Evolutionary conservation across 2,888 invertebrate genomes (phyloP), one percentile per base, ranked within the genome.

Genomic region (Rapana venosa): DNA sequence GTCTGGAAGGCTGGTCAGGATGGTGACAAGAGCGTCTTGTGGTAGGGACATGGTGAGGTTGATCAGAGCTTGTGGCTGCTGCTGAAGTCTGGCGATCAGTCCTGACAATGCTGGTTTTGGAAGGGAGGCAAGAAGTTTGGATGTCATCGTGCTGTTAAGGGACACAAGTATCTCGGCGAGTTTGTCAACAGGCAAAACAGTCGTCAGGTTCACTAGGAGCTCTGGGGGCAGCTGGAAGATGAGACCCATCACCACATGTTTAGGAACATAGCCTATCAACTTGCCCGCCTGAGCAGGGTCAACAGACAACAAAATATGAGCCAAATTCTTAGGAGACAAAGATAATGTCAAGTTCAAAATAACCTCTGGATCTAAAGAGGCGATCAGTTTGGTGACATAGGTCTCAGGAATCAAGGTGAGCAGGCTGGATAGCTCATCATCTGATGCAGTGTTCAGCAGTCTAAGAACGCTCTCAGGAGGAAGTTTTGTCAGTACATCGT

Each of bases 11-110:
- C 17, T n/a, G 35, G 58, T 66, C 30, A 88, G 83, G 26, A 88
- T n/a, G n/a, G 35, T 35, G 20, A 36, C 88, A n/a, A 88, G 83
- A 22, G 81, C 88, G n/a, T 83, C 66, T 20, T 56, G 66, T 11
- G 81, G 83, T 35, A 88, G 47, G 15, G 81, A 32, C 61, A 88
- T 1, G 26, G 88, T 88, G n/a, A 88, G 81, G 66, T 88, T 88
- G 58, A 88, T 35, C 35, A 88, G 17, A 4, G 58, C 88, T 20
- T 83, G 36, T 6, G 66, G 81, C 30, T 56, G 35, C 81, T 36
- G 81, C 30, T 56, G 66, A 32, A 88, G 83, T n/a, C 13, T 83
- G 36, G 61, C 17, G 35, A 88, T 81, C 61, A 88, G 81, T 17
- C 47, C 61, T 1, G 83, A 11, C 81, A 88, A 36, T 0, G 81